Conservation (phyloP, 2,888 invertebrate genomes). For the Ecdyonurus torrentis region DNA sequence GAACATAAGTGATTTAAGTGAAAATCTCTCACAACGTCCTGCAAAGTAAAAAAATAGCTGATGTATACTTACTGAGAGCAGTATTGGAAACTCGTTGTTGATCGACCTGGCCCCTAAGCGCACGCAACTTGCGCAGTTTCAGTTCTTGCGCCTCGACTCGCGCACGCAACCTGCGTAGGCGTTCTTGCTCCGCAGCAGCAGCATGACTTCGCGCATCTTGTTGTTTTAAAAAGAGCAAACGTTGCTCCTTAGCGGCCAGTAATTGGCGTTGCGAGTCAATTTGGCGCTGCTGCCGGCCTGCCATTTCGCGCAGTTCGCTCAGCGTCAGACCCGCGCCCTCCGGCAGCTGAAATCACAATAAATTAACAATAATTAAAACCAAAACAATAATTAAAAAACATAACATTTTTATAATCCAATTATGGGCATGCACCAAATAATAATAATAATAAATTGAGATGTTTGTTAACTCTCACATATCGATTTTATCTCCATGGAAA, state of each 20-base stretch:
- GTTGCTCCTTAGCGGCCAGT: constrained; percentile 82
- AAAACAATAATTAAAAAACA: background rate
- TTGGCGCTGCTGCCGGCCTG: constrained; percentile 92
- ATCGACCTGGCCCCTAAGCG: constrained; percentile 85
- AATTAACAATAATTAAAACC: no score
- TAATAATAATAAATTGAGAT: background rate
- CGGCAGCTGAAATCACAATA: constrained; percentile 51
- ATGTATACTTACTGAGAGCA: constrained; percentile 67
- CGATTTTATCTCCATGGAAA: no score
- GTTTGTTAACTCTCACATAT: no score
- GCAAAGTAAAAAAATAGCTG: no score
- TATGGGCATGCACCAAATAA: background rate
- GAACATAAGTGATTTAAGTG: no score
- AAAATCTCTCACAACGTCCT: no score
- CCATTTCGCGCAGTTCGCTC: constrained; percentile 96
- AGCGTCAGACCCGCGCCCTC: constrained; percentile 82
- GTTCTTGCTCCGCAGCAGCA: constrained; percentile 71
- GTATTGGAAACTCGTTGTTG: constrained; percentile 82
- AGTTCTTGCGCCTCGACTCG: constrained; percentile 90
- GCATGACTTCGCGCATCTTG: constrained; percentile 33
- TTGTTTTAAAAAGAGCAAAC: constrained; percentile 84
- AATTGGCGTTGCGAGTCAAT: constrained; percentile 89
- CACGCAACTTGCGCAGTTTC: constrained; percentile 78
- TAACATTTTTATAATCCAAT: background rate
- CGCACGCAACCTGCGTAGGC: constrained; percentile 70